Conservation (phyloP, 1,140 invertebrate genomes). For the Drosophila burlai region DNA sequence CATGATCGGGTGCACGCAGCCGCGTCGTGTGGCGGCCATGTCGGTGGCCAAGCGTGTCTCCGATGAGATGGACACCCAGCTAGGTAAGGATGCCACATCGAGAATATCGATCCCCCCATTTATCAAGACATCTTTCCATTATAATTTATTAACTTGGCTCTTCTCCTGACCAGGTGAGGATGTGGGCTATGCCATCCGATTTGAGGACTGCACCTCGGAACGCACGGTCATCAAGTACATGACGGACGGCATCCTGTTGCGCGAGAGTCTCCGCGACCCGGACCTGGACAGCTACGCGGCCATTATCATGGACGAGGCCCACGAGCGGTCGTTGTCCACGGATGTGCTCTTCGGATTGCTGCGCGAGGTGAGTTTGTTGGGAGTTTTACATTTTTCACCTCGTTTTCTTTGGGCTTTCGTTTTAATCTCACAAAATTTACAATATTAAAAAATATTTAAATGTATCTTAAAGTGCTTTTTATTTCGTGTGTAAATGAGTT, state of each 20-base stretch:
- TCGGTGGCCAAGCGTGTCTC: conserved; percentile 99
- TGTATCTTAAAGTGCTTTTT: no score
- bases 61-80: conserved; percentile 97
- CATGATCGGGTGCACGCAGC: conserved; percentile 98
- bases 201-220: conserved; percentile 99
- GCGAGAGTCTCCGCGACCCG: conserved; percentile 97
- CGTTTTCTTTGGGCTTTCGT: no score
- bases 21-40: conserved; percentile 98
- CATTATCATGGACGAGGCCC: conserved; percentile 99
- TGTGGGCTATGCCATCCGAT: conserved; percentile 99
- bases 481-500: no score
- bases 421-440: no score
- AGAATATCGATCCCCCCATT: neutral
- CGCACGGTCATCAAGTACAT: conserved; percentile 99
- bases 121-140: neutral
- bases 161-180: conserved; percentile 88
- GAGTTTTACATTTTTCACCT: neutral
- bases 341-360: conserved; percentile 99
- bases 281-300: conserved; percentile 98
- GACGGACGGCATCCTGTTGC: conserved; percentile 99
- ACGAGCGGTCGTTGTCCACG: conserved; percentile 98
- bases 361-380: conserved; percentile 90
- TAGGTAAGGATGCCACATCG: conserved; percentile 86
- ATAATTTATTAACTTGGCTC: neutral
- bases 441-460: no score